These are phyloP conservation scores for Periparus ater DNA, from an alignment of 2,797 vertebrate species.

Conservation along the genomic window DNA sequence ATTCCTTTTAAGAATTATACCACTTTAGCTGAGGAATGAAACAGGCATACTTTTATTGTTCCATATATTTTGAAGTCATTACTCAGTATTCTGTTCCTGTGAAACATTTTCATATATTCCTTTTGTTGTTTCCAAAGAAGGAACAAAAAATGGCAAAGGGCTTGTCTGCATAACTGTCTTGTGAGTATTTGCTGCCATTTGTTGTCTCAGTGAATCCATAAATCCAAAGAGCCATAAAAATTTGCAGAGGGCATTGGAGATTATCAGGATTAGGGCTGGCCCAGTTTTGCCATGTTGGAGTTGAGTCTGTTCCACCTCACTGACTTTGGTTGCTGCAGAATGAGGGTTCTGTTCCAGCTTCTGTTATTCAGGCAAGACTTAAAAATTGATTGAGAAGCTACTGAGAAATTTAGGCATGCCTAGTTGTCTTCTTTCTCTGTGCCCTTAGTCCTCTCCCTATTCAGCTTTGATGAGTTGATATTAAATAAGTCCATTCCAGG, in stretches of 20 bases:
- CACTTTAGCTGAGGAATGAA: not conserved
- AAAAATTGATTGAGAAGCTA: not conserved
- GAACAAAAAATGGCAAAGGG: not conserved
- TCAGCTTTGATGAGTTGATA: not conserved
- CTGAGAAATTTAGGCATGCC: fast-evolving
- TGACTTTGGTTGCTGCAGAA: not conserved
- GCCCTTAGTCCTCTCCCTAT: not conserved
- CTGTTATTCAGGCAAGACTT: not conserved
- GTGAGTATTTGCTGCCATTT: not conserved
- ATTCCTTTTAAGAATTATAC: not conserved
- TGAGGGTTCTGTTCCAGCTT: not conserved
- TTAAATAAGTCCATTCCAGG: not conserved
- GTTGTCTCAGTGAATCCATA: not conserved
- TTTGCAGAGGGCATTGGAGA: not conserved
- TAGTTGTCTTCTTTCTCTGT: not conserved
- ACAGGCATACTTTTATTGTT: not conserved
- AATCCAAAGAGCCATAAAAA: not conserved
- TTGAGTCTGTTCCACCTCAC: not conserved
- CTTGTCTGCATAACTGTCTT: not conserved
- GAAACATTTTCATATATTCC: not conserved
- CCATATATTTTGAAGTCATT: not conserved
- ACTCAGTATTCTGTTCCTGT: not conserved
- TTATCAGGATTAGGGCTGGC: not conserved
- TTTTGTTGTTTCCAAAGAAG: not conserved
- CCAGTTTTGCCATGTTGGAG: not conserved